Percentiles rank a stretch among this genome's conserved stretches.
These are phyloP conservation scores for Indri indri DNA, from an alignment of 2,113 vertebrate genomes.

Conservation along the genomic window DNA sequence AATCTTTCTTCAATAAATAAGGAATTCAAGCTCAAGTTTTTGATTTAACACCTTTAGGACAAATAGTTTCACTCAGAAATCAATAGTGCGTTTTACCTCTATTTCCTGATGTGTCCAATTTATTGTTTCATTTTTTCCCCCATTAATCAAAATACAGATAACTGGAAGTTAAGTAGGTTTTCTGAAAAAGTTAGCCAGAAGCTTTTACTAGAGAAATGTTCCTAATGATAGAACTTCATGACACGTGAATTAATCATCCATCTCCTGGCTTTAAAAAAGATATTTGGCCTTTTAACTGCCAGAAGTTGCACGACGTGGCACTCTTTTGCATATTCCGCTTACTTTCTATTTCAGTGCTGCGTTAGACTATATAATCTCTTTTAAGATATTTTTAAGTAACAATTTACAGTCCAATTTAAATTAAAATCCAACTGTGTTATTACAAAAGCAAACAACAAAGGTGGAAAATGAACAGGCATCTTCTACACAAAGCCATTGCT, in stretches of 20 bases:
- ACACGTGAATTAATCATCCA: not conserved
- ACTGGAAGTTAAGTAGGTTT: not conserved
- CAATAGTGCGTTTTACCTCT: not conserved
- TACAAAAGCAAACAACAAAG: conserved; percentile 36
- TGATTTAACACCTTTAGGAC: not conserved
- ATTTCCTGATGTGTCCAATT: not conserved
- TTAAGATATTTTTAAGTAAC: not conserved
- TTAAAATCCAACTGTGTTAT: conserved; percentile 26
- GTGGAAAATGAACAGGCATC: not conserved
- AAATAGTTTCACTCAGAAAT: not conserved
- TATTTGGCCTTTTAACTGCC: not conserved
- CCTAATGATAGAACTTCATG: not conserved
- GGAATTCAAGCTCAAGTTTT: not conserved
- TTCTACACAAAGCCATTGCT: not conserved
- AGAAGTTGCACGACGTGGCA: not conserved
- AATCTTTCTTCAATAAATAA: not conserved
- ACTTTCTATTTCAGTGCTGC: not conserved
- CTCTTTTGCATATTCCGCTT: not conserved
- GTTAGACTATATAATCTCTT: not conserved
- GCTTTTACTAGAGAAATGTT: not conserved
- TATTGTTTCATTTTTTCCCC: not conserved
- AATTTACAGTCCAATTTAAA: conserved; percentile 28
- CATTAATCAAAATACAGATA: not conserved
- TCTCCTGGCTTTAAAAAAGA: not conserved
- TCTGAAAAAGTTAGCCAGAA: not conserved